Conservation (phyloP, 53 echinoderm and acorn worm genomes). For the Echinarachnius parma region DNA sequence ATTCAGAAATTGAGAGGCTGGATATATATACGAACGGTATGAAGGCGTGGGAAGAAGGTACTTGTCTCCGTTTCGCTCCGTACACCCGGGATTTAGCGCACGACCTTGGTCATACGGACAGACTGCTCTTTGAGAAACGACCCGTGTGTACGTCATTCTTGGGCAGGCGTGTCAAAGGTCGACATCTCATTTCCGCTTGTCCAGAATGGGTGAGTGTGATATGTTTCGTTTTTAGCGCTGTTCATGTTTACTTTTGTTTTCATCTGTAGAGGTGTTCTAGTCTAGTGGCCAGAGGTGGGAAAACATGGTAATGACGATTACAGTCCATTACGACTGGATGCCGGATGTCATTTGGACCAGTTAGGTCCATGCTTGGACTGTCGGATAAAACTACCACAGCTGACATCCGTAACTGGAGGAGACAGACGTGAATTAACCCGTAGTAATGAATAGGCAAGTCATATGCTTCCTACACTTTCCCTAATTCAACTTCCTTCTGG, state of each 20-base stretch:
- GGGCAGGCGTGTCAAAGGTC: conserved; percentile 29
- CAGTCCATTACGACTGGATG: no score
- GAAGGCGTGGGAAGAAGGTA: conserved; percentile 17
- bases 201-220: conserved; percentile 12
- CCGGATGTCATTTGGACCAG: no score
- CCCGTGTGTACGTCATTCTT: conserved; percentile 18
- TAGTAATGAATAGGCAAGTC: no score
- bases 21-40: conserved; percentile 20
- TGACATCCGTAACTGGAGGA: no score
- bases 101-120: conserved; percentile 18
- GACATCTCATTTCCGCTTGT: conserved; percentile 35
- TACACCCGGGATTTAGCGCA: not conserved
- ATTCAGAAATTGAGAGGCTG: not conserved
- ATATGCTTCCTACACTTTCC: no score
- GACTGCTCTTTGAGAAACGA: conserved; percentile 11
- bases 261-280: not conserved
- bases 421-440: no score
- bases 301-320: no score
- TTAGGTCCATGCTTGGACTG: no score
- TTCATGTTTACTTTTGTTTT: not conserved
- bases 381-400: no score
- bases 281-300: not conserved
- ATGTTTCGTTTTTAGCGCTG: no score
- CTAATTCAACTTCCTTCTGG: no score
- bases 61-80: conserved; percentile 21